Percentiles rank a stretch among this genome's conserved stretches.
Evolutionary conservation across 1,140 invertebrate genomes (phyloP).

Genomic region (Hesperophylax magnus): DNA sequence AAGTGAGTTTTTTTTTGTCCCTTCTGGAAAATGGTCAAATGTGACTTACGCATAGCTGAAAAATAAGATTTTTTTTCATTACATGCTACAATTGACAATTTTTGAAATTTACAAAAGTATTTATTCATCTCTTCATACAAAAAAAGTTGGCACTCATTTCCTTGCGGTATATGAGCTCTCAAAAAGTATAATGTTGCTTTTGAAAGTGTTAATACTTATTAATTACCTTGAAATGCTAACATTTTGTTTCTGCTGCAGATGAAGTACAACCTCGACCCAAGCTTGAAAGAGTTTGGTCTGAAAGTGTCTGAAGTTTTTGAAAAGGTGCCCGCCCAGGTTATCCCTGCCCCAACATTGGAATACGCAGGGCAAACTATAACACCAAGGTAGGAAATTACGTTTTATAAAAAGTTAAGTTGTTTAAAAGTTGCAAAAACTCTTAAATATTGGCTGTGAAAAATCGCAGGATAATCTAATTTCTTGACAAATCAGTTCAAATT

Average conservation of each 20-base stretch:
- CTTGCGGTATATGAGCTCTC: background rate
- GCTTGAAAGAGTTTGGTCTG: slow-evolving; percentile 74
- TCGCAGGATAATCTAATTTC: background rate
- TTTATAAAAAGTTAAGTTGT: background rate
- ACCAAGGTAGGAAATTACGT: slow-evolving; percentile 1
- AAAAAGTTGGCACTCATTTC: no score
- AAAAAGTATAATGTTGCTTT: background rate
- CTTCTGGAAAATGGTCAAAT: no score
- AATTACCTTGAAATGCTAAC: background rate
- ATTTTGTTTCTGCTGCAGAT: slow-evolving; percentile 52
- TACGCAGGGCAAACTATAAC: slow-evolving; percentile 60
- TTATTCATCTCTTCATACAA: no score
- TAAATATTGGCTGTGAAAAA: background rate
- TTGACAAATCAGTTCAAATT: no score
- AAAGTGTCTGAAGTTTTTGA: slow-evolving; percentile 70
- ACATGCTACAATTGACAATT: no score
- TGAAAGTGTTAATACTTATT: no score
- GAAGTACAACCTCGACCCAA: slow-evolving; percentile 67
- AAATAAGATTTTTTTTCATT: no score
- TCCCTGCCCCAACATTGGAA: slow-evolving; percentile 70
- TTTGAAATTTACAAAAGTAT: no score
- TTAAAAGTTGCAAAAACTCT: background rate
- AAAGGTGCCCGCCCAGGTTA: slow-evolving; percentile 71
- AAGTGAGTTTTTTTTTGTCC: no score
- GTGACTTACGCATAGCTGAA: no score